A percentile compares a stretch with the other conserved stretches of the same genome.
These are phyloP conservation scores for Anastrepha obliqua DNA, from an alignment of 1,140 invertebrate genomes.

Conservation along the genomic window DNA sequence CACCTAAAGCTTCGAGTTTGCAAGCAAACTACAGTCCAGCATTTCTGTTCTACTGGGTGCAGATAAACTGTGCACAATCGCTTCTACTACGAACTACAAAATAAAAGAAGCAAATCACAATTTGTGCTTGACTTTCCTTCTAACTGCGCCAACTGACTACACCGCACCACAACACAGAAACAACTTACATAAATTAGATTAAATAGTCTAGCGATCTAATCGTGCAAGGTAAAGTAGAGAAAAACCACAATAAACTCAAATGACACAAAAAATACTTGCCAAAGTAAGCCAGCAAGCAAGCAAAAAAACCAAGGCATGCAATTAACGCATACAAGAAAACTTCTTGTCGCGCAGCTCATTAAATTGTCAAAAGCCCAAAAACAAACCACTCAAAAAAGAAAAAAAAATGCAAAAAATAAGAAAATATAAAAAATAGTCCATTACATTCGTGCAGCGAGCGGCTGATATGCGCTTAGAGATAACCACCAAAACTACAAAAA, in stretches of 20 bases:
- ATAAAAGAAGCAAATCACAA: too few species aligned
- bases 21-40: too few species aligned
- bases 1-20: too few species aligned
- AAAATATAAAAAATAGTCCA: neutral
- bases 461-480: conserved; percentile 33
- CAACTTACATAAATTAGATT: neutral
- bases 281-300: neutral
- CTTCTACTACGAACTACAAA: too few species aligned
- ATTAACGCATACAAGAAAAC: conserved; percentile 46
- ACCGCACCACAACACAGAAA: too few species aligned
- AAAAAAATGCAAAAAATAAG: neutral
- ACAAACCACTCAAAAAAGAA: neutral
- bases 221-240: neutral
- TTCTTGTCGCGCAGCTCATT: conserved; percentile 50
- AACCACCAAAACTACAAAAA: neutral
- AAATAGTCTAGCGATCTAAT: conserved; percentile 12
- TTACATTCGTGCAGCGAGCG: neutral
- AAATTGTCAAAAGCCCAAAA: neutral
- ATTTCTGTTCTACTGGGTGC: too few species aligned
- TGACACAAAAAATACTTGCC: neutral
- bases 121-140: too few species aligned
- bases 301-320: neutral
- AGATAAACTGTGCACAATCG: too few species aligned
- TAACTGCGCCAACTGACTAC: neutral
- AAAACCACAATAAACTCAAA: neutral